phyloP scores from a whole-genome alignment of 64 coral and sea anemone species.

The Porites australiensis region DNA sequence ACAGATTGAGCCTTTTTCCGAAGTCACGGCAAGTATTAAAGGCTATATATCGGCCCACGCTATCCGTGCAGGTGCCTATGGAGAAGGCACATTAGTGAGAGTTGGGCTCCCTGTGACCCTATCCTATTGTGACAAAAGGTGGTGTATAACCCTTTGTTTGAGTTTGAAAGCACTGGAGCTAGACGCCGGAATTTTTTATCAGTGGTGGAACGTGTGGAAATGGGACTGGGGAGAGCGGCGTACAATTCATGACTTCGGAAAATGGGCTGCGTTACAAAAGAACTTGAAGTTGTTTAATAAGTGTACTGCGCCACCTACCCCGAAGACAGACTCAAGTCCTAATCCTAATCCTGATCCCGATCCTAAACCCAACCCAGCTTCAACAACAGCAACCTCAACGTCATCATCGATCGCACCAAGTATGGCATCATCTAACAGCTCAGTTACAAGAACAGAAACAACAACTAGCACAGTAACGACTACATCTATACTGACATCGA shows the following conservation, averaged over 20 bases:
- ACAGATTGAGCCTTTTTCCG: slow-evolving; percentile 5
- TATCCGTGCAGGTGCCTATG: slow-evolving; percentile 19
- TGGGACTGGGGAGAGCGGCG: too few relatives aligned
- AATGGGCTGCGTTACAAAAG: too few relatives aligned
- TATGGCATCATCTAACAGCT: not conserved
- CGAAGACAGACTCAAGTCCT: too few relatives aligned
- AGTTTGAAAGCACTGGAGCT: too few relatives aligned
- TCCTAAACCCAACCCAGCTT: not conserved
- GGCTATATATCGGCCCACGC: not conserved
- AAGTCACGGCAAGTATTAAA: not conserved
- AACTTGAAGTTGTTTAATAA: too few relatives aligned
- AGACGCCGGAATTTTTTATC: too few relatives aligned
- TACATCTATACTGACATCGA: not conserved
- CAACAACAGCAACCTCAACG: not conserved
- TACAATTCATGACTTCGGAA: too few relatives aligned
- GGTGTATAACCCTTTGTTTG: slow-evolving; percentile 3
- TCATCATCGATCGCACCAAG: not conserved
- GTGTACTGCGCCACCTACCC: too few relatives aligned
- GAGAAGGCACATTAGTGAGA: slow-evolving; percentile 3
- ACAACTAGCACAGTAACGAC: not conserved
- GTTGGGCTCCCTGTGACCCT: not conserved
- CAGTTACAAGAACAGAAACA: not conserved
- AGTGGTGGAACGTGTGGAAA: too few relatives aligned
- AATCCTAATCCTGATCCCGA: too few relatives aligned
- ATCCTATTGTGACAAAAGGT: slow-evolving; percentile 7